Conservation (phyloP, 2,113 vertebrate species). For the Microcebus lehilahytsara region DNA sequence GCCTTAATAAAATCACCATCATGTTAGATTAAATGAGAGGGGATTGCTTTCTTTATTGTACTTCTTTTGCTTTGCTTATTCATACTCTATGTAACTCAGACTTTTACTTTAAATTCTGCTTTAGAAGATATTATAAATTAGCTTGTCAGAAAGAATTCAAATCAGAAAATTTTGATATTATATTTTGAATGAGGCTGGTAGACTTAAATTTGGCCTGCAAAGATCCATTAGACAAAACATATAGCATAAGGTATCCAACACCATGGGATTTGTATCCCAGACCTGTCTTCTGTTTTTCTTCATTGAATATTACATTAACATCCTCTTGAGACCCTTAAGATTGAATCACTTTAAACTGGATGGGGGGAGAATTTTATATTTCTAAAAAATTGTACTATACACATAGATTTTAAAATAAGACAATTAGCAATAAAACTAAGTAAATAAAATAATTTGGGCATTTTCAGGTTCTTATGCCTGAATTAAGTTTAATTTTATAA, state of each 20-base stretch:
- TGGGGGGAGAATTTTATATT: not conserved
- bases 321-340: not conserved
- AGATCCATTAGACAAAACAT: not conserved
- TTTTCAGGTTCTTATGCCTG: not conserved
- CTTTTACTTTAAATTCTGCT: constrained; percentile 48
- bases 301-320: not conserved
- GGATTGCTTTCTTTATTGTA: constrained; percentile 53
- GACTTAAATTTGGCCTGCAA: constrained; percentile 33
- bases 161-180: constrained; percentile 1
- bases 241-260: not conserved
- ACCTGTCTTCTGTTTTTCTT: not conserved
- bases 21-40: constrained; percentile 50
- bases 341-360: not conserved
- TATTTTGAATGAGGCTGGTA: constrained; percentile 24
- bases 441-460: not conserved
- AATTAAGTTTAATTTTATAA: not conserved
- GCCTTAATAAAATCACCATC: constrained; percentile 57
- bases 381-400: not conserved
- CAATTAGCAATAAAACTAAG: not conserved
- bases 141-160: constrained; percentile 53
- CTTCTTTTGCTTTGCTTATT: constrained; percentile 52
- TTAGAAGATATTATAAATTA: constrained; percentile 51
- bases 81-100: constrained; percentile 39
- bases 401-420: not conserved
- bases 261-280: not conserved